Conservation (phyloP, 2,888 invertebrate species). For the Pelosia muscerda region DNA sequence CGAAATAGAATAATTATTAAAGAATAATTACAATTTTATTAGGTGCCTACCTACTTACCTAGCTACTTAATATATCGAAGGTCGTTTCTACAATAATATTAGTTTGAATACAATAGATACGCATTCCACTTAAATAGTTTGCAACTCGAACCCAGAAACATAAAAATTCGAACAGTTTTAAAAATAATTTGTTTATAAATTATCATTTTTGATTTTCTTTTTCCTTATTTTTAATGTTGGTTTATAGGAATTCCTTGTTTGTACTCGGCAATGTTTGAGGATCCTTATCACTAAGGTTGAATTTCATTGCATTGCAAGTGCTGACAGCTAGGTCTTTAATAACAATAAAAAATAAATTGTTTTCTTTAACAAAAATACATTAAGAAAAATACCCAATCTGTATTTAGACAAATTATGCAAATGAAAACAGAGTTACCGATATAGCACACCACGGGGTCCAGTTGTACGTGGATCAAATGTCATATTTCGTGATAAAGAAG, state of each 20-base stretch:
- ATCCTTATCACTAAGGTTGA: background rate
- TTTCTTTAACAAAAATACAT: background rate
- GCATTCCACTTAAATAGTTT: background rate
- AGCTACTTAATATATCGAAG: slow-evolving; percentile 5
- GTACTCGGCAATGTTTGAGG: no score
- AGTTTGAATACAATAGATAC: slow-evolving; percentile 11
- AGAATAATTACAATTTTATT: slow-evolving; percentile 5
- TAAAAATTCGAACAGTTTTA: background rate
- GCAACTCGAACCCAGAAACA: background rate
- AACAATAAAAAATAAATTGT: background rate
- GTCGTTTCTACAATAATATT: slow-evolving; percentile 6
- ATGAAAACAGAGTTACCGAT: slow-evolving; percentile 3
- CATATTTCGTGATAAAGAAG: slow-evolving; percentile 67
- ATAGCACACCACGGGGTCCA: slow-evolving; percentile 44
- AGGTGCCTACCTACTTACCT: background rate
- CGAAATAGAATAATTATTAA: slow-evolving; percentile 3
- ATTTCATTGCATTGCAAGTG: background rate
- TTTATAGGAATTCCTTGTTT: background rate
- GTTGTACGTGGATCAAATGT: slow-evolving; percentile 66
- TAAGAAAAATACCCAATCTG: background rate
- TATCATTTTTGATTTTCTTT: no score
- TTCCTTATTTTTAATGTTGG: background rate
- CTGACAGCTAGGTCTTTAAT: background rate
- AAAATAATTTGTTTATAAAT: no score
- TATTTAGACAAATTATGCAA: background rate